phyloP scores from a whole-genome alignment of 2,888 invertebrate species.

The Drosophila nr. perissopoda region DNA sequence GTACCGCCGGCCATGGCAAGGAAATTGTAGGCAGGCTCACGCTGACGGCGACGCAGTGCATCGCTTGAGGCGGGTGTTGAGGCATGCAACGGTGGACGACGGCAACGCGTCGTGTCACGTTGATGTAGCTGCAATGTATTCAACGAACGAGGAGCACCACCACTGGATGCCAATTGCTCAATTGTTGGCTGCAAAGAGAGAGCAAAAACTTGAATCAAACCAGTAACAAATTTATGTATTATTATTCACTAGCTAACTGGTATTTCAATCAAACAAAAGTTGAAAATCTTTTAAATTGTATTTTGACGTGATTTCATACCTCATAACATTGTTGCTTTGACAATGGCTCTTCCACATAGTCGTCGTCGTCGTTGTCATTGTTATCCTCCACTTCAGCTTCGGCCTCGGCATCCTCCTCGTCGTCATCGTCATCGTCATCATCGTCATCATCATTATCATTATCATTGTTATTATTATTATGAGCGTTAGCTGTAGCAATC shows the following conservation, averaged over 20 bases:
- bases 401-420: conserved; percentile 19
- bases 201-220: neutral
- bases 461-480: conserved; percentile 58
- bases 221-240: neutral
- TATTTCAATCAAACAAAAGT: neutral
- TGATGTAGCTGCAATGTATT: conserved; percentile 1
- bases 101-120: conserved; percentile 34
- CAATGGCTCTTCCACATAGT: neutral
- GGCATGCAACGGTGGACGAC: conserved; percentile 48
- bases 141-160: conserved; percentile 32
- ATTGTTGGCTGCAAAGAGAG: conserved; percentile 20
- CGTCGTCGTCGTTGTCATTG: neutral
- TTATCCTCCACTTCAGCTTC: conserved; percentile 2
- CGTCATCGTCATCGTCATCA: conserved; percentile 69
- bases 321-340: neutral
- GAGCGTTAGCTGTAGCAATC: conserved; percentile 23
- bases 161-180: conserved; percentile 38
- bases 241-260: neutral
- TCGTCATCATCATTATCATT: conserved; percentile 56
- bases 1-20: conserved; percentile 25
- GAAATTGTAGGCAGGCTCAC: conserved; percentile 78
- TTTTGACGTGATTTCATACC: neutral
- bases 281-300: neutral
- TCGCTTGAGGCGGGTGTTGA: conserved; percentile 56
- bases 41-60: conserved; percentile 40